These are phyloP conservation scores for Stictocephala bisonia DNA, from an alignment of 2,888 invertebrate species.

Conservation along the genomic window DNA sequence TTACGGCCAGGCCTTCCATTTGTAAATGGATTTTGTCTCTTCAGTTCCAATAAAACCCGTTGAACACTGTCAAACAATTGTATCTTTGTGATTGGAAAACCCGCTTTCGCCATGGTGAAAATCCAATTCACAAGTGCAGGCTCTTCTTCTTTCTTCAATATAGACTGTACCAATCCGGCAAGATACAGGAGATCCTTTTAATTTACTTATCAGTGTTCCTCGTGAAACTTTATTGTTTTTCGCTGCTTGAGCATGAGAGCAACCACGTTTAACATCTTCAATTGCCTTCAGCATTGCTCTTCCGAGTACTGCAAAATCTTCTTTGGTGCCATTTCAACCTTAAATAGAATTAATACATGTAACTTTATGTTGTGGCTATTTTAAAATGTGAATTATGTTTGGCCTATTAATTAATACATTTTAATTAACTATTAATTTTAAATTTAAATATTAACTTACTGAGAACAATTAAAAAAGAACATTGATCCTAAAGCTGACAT, in stretches of 20 bases:
- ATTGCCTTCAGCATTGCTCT: not conserved
- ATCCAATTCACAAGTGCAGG: constrained; percentile 46
- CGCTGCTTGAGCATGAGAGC: not conserved
- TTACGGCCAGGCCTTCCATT: constrained; percentile 53
- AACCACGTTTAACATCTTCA: not conserved
- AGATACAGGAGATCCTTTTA: not conserved
- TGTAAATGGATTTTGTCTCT: constrained; percentile 51
- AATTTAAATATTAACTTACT: not conserved
- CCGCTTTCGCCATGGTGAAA: constrained; percentile 24
- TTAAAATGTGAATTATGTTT: too few relatives aligned
- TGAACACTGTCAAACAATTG: constrained; percentile 52
- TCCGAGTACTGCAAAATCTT: not conserved
- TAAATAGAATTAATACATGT: too few relatives aligned
- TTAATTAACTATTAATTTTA: not conserved
- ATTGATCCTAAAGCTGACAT: not conserved
- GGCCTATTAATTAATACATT: not conserved
- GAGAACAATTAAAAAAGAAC: not conserved
- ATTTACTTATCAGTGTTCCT: constrained; percentile 14
- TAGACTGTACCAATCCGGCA: constrained; percentile 41
- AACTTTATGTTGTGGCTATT: too few relatives aligned
- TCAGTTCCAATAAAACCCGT: constrained; percentile 45
- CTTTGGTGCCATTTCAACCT: not conserved
- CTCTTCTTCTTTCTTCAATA: constrained; percentile 46
- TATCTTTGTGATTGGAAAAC: constrained; percentile 41
- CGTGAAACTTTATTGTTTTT: constrained; percentile 22